A percentile compares a stretch with the other conserved stretches of the same genome.
phyloP scores from a whole-genome alignment of 2,113 vertebrate species.

The Cynopterus brachyotis region DNA sequence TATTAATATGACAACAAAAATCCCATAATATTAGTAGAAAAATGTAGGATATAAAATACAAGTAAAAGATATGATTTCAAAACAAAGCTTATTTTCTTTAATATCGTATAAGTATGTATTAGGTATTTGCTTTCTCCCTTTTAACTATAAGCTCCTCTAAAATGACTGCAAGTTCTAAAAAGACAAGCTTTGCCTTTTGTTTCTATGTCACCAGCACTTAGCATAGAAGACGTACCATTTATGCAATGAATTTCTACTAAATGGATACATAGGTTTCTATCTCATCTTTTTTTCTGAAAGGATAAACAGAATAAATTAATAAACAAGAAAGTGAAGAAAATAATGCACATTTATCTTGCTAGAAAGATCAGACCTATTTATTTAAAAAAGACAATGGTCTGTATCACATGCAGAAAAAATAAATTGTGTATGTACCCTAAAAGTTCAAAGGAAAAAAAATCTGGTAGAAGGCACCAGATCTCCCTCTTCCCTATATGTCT shows the following conservation, averaged over 20 bases:
- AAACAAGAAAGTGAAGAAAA: conserved; percentile 21
- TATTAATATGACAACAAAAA: background rate
- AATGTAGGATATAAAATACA: background rate
- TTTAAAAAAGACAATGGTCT: background rate
- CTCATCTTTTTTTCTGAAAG: conserved; percentile 19
- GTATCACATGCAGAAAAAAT: background rate
- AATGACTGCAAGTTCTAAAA: background rate
- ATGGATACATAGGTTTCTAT: background rate
- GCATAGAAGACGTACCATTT: background rate
- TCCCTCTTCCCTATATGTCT: background rate
- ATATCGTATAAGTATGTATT: background rate
- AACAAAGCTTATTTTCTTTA: background rate
- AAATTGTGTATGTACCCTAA: background rate
- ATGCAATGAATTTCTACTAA: background rate
- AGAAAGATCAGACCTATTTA: background rate
- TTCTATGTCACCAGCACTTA: background rate
- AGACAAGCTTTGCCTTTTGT: background rate
- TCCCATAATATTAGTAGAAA: background rate
- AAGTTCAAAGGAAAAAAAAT: background rate
- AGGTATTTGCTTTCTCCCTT: background rate
- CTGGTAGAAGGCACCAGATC: background rate
- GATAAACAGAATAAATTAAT: background rate
- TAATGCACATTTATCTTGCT: background rate
- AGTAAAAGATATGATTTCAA: background rate
- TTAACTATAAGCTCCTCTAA: background rate